These are phyloP conservation scores for Drosophila malerkotliana DNA, from an alignment of 1,140 invertebrate species.

Conservation along the genomic window DNA sequence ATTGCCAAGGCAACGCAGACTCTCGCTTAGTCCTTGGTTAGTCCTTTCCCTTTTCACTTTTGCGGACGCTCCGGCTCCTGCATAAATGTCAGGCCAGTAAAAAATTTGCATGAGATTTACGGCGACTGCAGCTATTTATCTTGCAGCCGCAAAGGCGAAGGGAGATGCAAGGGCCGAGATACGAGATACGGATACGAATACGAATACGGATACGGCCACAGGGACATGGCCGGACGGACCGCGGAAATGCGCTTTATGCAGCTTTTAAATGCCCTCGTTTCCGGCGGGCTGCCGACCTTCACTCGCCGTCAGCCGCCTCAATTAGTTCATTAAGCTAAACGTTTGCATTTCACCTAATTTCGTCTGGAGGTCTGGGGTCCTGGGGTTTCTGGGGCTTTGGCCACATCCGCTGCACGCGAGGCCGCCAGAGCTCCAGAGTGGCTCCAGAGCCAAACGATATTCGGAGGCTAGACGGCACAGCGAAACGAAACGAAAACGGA, in stretches of 20 bases:
- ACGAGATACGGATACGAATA: conserved; percentile 4
- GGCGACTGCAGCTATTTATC: conserved; percentile 66
- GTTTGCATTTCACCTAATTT: conserved; percentile 83
- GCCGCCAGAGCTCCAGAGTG: conserved; percentile 29
- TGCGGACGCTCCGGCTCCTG: conserved; percentile 11
- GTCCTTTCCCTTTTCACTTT: conserved; percentile 3
- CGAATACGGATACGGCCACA: not conserved
- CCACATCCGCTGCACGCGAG: conserved; percentile 66
- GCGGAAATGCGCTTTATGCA: conserved; percentile 73
- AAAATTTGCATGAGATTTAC: conserved; percentile 65
- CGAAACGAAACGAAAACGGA: conserved; percentile 70
- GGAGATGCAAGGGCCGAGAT: conserved; percentile 41
- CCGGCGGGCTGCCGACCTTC: conserved; percentile 68
- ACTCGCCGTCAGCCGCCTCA: conserved; percentile 59
- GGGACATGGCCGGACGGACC: conserved; percentile 25
- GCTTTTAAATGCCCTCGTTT: conserved; percentile 73
- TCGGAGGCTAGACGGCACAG: conserved; percentile 2
- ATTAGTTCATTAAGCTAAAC: conserved; percentile 82
- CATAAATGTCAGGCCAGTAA: conserved; percentile 60
- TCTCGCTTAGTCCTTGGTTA: conserved; percentile 15
- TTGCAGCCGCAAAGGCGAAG: conserved; percentile 42
- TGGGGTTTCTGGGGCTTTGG: conserved; percentile 18
- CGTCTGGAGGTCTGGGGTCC: conserved; percentile 31
- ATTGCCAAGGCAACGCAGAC: conserved; percentile 42
- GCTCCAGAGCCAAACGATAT: not conserved